Base-by-base conservation (phyloP, 1,140 invertebrate species). In the Zaprionus ornatus region DNA sequence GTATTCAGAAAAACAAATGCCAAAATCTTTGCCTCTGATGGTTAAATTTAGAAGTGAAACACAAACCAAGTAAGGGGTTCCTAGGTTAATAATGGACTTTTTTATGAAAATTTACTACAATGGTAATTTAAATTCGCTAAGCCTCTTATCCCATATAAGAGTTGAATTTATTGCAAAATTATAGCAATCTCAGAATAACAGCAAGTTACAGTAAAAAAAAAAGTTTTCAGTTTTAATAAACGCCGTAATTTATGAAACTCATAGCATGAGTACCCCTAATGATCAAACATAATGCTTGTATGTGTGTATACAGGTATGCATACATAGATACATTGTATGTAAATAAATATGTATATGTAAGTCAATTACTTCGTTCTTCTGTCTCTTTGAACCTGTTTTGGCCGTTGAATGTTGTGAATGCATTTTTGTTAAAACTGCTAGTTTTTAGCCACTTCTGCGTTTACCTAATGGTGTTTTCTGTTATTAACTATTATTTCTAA, bases 301-400 rank as follows among this genome's bases (percentile, higher is more conserved):
- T 23, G 37, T 56, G 25, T 35, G 37, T 55, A 48, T 27, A 32
- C 40, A 42, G 15, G 25, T 42, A 45, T 32, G 40, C n/a, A 60
- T 42, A 40, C 35, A 60, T 42, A 60, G n/a, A 40, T 21, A 21
- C 21, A 29, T 48, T 17, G 42, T 32, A 50, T 67, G 65, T 67
- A 67, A 45, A 57, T 67, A 25, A 10, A n/a, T 35, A n/a, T 57
- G 55, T 57, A 45, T 67, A 37, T 74, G 72, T 74, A 74, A 69
- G 59, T 69, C 37, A 35, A 74, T 59, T 57, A 74, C 48, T 68
- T 65, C 71, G 59, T 74, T 68, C 65, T 74, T 74, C 71, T 68
- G 57, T 59, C 27, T 57, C 56, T 74, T 74, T 45, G 64, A 57
- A 60, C 63, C 48, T 42, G 71, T 50, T 19, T 50, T 12, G 19